Base-by-base conservation (phyloP, 2,888 invertebrate genomes). In the Lamellibrachia satsuma region DNA sequence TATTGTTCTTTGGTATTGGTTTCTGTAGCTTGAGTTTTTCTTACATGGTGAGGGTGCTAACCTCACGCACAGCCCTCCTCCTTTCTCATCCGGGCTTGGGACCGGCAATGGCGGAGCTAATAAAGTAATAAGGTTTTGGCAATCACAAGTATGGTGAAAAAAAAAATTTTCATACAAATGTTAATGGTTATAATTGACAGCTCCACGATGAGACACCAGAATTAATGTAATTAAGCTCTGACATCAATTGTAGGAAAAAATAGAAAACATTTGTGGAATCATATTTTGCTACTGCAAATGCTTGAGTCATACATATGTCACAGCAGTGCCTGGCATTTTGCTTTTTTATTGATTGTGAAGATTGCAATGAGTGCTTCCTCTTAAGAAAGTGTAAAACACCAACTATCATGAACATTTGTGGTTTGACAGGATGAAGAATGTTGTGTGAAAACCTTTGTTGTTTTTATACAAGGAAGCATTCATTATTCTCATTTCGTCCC, bases 361-460 rank as follows among this genome's bases (percentile, higher is more conserved):
- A 39, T 39, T 39, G 39, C 39, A 39, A 39, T 39, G 39, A 39
- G 39, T 39, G 39, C 39, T 39, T 39, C 39, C 39, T 39, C 39
- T 75, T 75, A 22, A 75, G 75, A 75, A 75, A 75, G 75, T 75
- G 75, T 75, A 75, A 75, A 75, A 22, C 75, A 75, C 75, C n/a
- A 22, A 75, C 15, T 22, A 75, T 75, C 15, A 75, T 75, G 75
- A 75, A 75, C 22, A 75, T 15, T 75, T 75, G 2, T 15, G 4
- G 15, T 22, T 75, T 22, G 15, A n/a, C 75, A 22, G 75, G n/a
- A 75, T 75, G 22, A 11, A 75, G 15, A 75, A 75, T 75, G 22
- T n/a, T 75, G 75, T 75, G 75, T 75, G 75, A 22, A 75, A n/a
- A 75, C 75, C 60, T 75, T 22, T 75, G 75, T 75, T 75, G 75